Evolutionary conservation across 2,113 vertebrate genomes (phyloP).

Genomic region (Rhinolophus ferrumequinum): DNA sequence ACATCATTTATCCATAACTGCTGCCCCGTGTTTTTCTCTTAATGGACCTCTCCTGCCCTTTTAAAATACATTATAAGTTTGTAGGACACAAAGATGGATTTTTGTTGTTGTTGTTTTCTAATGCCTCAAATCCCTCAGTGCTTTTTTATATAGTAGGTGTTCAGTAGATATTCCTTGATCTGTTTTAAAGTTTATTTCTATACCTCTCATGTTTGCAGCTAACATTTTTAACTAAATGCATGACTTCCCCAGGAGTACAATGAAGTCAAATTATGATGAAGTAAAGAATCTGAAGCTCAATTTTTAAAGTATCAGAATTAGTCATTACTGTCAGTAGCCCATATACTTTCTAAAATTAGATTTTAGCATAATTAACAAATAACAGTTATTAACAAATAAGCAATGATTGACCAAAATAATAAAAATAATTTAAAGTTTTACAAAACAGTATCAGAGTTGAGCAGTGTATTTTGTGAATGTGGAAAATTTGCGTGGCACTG

Average conservation of each 20-base stretch:
- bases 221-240: constrained; percentile 23
- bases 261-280: constrained; percentile 1
- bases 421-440: not conserved
- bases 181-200: not conserved
- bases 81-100: constrained; percentile 17
- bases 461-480: not conserved
- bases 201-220: not conserved
- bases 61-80: not conserved
- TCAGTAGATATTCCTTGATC: not conserved
- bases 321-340: not conserved
- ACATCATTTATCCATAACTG: not conserved
- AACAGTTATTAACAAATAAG: not conserved
- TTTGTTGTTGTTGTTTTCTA: not conserved
- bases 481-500: not conserved
- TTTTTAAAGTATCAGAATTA: not conserved
- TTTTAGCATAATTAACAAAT: not conserved
- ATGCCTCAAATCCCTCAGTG: not conserved
- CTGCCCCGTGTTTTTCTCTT: not conserved
- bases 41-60: not conserved
- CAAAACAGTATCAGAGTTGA: not conserved
- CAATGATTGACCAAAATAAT: not conserved
- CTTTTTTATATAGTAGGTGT: not conserved
- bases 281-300: not conserved
- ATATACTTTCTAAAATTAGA: not conserved
- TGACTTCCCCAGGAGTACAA: not conserved